phyloP scores from a whole-genome alignment of 2,888 invertebrate genomes.

The Masnerella sp. region DNA sequence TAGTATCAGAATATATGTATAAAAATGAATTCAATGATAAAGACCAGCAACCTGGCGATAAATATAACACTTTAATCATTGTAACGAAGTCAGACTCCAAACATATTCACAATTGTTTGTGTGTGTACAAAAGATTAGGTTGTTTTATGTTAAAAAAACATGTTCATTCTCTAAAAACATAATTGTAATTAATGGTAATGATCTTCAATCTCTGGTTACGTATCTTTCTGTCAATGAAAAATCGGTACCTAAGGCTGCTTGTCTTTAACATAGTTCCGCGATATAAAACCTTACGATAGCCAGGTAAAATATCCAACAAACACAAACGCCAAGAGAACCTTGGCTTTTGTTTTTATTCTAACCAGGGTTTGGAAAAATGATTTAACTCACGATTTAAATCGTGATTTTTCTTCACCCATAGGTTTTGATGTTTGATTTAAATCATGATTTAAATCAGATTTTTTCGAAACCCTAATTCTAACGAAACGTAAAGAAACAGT shows the following conservation, averaged over 20 bases:
- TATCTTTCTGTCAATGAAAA: conserved; percentile 50
- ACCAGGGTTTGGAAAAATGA: too few relatives aligned
- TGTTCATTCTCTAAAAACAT: conserved; percentile 55
- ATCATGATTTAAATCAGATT: too few relatives aligned
- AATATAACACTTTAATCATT: conserved; percentile 39
- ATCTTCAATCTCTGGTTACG: conserved; percentile 49
- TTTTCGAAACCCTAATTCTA: too few relatives aligned
- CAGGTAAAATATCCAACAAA: conserved; percentile 36
- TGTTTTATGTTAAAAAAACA: conserved; percentile 45
- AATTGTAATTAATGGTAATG: conserved; percentile 52
- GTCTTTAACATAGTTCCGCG: conserved; percentile 56
- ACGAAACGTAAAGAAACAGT: neutral
- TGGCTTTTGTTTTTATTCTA: too few relatives aligned
- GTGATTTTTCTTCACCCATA: too few relatives aligned
- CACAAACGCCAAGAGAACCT: conserved; percentile 15
- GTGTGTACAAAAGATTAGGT: conserved; percentile 53
- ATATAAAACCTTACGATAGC: conserved; percentile 47
- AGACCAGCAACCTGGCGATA: conserved; percentile 55
- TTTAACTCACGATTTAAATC: too few relatives aligned
- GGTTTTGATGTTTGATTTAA: too few relatives aligned
- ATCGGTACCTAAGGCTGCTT: conserved; percentile 61
- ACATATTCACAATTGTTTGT: conserved; percentile 41
- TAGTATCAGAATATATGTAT: conserved; percentile 17
- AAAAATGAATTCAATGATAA: conserved; percentile 56
- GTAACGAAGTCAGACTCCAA: conserved; percentile 32